Conservation (phyloP, 2,113 vertebrate species). For the Carassius gibelio region DNA sequence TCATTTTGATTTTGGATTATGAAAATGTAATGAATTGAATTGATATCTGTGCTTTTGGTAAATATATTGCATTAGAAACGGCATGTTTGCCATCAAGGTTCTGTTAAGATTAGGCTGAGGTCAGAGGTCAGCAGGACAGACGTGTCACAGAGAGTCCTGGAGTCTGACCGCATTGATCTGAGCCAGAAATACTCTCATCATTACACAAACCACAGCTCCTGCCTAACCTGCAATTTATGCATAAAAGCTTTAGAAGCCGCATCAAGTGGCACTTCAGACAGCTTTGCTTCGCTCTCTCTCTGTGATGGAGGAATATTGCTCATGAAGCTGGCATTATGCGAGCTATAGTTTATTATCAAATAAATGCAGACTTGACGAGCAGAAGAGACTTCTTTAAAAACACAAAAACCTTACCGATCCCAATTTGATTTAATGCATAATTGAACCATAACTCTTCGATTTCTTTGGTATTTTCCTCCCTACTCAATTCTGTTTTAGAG, state of each 20-base stretch:
- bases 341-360: neutral
- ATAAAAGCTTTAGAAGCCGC: neutral
- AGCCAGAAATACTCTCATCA: constrained; percentile 9
- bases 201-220: neutral
- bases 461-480: neutral
- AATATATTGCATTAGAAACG: neutral
- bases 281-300: neutral
- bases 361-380: too few species aligned
- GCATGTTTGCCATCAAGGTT: neutral
- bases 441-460: neutral
- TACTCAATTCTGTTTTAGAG: neutral
- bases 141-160: neutral
- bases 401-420: too few species aligned
- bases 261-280: constrained; percentile 7
- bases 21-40: neutral
- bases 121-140: neutral
- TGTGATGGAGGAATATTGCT: neutral
- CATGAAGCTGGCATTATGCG: too few species aligned
- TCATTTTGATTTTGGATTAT: neutral
- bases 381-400: too few species aligned
- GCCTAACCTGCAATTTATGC: constrained; percentile 13
- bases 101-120: neutral
- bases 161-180: constrained; percentile 11
- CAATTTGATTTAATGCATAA: neutral
- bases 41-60: neutral